Evolutionary conservation across 1,140 invertebrate genomes (phyloP).

Genomic region (Helicorthomorpha holstii): DNA sequence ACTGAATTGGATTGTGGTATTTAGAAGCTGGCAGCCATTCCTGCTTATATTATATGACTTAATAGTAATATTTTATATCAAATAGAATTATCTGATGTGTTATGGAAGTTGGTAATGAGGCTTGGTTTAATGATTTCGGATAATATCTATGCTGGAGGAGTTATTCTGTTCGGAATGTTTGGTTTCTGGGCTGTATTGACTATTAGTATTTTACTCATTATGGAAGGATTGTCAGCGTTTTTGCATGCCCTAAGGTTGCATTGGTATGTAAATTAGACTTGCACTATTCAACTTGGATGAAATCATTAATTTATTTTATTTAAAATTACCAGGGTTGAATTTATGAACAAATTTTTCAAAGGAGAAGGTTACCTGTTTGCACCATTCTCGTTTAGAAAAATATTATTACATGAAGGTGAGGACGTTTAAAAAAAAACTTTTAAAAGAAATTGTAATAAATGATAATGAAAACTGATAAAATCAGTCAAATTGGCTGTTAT

Average conservation of each 20-base stretch:
- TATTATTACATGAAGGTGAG: neutral
- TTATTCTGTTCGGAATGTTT: slow-evolving; percentile 60
- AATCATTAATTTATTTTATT: slow-evolving; percentile 22
- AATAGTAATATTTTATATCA: slow-evolving; percentile 16
- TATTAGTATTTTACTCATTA: slow-evolving; percentile 70
- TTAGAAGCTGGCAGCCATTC: too few species aligned
- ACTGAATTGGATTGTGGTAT: too few species aligned
- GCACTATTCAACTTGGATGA: neutral
- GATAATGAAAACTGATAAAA: too few species aligned
- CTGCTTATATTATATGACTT: too few species aligned
- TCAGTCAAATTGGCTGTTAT: too few species aligned
- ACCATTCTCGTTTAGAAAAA: slow-evolving; percentile 25
- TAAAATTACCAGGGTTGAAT: slow-evolving; percentile 49
- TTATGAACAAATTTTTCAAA: slow-evolving; percentile 34
- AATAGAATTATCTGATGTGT: slow-evolving; percentile 88
- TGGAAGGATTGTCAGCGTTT: slow-evolving; percentile 97
- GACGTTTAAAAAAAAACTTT: too few species aligned
- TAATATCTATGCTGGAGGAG: slow-evolving; percentile 37
- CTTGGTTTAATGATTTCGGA: slow-evolving; percentile 41
- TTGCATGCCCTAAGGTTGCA: slow-evolving; percentile 93
- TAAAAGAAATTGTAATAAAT: too few species aligned
- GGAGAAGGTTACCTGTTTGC: slow-evolving; percentile 26
- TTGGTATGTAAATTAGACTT: slow-evolving; percentile 47
- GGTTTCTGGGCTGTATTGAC: slow-evolving; percentile 73
- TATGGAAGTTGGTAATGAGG: slow-evolving; percentile 87